A percentile compares a stretch with the other conserved stretches of the same genome.
Conservation (phyloP, 2,888 invertebrate species). For the Leistus spinibarbis region DNA sequence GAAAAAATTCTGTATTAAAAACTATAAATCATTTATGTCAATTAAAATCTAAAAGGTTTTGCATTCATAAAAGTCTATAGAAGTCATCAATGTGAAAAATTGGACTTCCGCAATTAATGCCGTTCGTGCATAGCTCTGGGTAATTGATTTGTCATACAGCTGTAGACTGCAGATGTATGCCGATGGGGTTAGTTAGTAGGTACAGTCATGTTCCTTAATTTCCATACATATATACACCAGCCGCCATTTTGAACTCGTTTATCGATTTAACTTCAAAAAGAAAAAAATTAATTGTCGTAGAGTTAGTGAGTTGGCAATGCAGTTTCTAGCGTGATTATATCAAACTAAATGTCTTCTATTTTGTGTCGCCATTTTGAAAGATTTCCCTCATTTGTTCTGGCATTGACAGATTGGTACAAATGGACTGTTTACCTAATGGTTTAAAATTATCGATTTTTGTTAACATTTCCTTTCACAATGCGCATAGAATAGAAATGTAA, state of each 20-base stretch:
- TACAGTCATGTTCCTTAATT: background rate
- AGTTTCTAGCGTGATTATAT: background rate
- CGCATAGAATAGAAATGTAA: background rate
- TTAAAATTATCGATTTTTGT: background rate
- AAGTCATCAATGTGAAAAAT: background rate
- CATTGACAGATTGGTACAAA: background rate
- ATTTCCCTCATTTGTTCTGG: background rate
- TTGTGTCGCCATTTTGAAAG: background rate
- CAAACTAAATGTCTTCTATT: background rate
- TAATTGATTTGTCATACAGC: background rate
- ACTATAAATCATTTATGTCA: background rate
- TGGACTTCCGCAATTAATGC: background rate
- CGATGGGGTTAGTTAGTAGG: background rate
- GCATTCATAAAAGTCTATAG: background rate
- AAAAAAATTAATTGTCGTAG: background rate
- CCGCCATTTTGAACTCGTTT: background rate
- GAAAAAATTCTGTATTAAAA: background rate
- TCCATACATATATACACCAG: too few relatives aligned
- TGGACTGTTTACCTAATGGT: background rate
- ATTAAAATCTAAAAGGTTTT: background rate
- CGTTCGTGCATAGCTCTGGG: background rate
- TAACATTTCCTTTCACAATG: background rate
- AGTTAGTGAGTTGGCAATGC: background rate
- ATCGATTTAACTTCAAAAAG: background rate
- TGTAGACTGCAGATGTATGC: background rate